Evolutionary conservation across 2,797 vertebrate species (phyloP).

Genomic region (Falco berigora): DNA sequence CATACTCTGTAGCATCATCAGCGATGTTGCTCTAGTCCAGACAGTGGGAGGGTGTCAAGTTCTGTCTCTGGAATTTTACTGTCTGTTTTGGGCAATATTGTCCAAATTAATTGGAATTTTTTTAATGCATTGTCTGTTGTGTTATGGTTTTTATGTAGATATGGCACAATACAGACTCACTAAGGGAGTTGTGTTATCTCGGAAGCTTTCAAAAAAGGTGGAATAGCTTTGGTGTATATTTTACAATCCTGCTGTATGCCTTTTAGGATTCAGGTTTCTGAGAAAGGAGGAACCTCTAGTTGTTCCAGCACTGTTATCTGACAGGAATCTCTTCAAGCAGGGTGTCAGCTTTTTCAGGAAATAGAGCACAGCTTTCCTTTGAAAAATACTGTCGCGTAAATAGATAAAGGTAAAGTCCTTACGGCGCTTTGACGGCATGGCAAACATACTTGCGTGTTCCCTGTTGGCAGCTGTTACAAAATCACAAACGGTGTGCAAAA

Average conservation of each 20-base stretch:
- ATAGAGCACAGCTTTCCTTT: background rate
- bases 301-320: background rate
- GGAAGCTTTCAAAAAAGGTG: background rate
- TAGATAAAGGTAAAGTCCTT: background rate
- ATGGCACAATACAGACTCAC: background rate
- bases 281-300: background rate
- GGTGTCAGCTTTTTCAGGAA: background rate
- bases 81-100: accelerated
- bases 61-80: background rate
- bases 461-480: background rate
- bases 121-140: background rate
- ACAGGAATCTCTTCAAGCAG: background rate
- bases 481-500: background rate
- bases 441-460: background rate
- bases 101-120: background rate
- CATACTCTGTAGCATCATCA: background rate
- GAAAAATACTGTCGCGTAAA: background rate
- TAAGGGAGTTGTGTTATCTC: background rate
- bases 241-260: background rate
- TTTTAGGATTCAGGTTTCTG: background rate
- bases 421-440: background rate
- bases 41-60: background rate
- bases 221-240: background rate
- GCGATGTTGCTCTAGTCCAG: background rate
- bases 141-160: background rate